Percentiles rank a stretch among this genome's conserved stretches.
phyloP scores from a whole-genome alignment of 2,797 vertebrate species.

The Carapus acus region DNA sequence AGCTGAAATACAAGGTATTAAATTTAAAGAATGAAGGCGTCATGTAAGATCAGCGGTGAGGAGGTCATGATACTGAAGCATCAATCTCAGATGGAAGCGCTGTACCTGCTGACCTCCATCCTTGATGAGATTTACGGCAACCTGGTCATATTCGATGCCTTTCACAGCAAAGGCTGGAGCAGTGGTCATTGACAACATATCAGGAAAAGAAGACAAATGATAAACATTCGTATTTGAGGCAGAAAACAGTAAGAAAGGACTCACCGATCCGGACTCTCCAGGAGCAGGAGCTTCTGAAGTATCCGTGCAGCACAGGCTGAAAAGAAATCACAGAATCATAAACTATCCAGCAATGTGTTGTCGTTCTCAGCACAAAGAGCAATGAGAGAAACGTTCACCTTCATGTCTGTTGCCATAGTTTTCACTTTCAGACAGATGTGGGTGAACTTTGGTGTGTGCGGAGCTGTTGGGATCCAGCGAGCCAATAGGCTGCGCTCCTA shows the following conservation, averaged over 20 bases:
- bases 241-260: slow-evolving; percentile 29
- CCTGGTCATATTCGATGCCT: slow-evolving; percentile 82
- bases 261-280: slow-evolving; percentile 98
- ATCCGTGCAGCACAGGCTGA: slow-evolving; percentile 89
- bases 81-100: neutral
- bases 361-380: neutral
- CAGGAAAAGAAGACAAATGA: neutral
- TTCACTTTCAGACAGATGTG: slow-evolving; percentile 15
- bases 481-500: slow-evolving; percentile 64
- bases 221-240: neutral
- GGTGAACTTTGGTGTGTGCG: slow-evolving; percentile 17
- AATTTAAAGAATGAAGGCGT: neutral
- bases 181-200: slow-evolving; percentile 11
- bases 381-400: slow-evolving; percentile 57
- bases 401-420: slow-evolving; percentile 65
- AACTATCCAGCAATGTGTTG: neutral
- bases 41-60: no score
- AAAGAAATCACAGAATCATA: slow-evolving; percentile 30
- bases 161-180: slow-evolving; percentile 88
- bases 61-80: no score
- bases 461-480: slow-evolving; percentile 26
- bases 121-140: slow-evolving; percentile 83
- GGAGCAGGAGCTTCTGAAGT: slow-evolving; percentile 96
- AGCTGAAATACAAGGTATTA: slow-evolving; percentile 66
- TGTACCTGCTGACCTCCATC: slow-evolving; percentile 91